Evolutionary conservation across 2,113 vertebrate species (phyloP), one percentile per base, ranked within the genome.

Genomic region (Pseudonaja textilis): DNA sequence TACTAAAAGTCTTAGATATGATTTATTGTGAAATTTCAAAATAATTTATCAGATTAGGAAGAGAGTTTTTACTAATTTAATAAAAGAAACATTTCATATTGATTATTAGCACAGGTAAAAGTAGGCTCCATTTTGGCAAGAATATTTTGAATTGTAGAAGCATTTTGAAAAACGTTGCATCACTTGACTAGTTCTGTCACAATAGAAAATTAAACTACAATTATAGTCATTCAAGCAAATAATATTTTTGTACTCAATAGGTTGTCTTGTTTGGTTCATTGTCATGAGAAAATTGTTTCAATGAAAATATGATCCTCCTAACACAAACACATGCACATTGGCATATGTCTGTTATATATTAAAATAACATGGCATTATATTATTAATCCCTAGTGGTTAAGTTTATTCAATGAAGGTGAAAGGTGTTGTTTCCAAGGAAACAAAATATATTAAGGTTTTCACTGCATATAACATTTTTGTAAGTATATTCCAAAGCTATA

Each of bases 401-500:
- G 93, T 93, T 94, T 95, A 95, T 95, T 95, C 3, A 55, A 47
- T 45, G 94, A 93, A 97, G 97, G 96, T 97, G 97, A 97, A 96
- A 96, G 94, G 96, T 96, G 97, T 97, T 97, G 98, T 98, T 98
- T 97, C 98, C 97, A 98, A 97, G 98, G 98, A 98, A 97, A 98
- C 97, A 96, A 97, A 97, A 22, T 81, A 96, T 94, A 93, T 95
- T 50, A 89, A 93, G 1, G 96, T 97, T 96, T 91, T 89, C 91
- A 87, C 95, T 42, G 96, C 94, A 87, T 91, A 95, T 94, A 90
- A 90, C 52, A 86, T 93, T 92, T 97, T 96, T 94, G 93, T 93
- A 90, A 94, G 95, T 96, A 97, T 96, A 97, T 95, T 96, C 95
- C 96, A 93, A 90, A 90, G 39, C 61, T 50, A 1, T 92, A 94